Base-by-base conservation (phyloP, 2,888 invertebrate genomes). In the Mimas tiliae region DNA sequence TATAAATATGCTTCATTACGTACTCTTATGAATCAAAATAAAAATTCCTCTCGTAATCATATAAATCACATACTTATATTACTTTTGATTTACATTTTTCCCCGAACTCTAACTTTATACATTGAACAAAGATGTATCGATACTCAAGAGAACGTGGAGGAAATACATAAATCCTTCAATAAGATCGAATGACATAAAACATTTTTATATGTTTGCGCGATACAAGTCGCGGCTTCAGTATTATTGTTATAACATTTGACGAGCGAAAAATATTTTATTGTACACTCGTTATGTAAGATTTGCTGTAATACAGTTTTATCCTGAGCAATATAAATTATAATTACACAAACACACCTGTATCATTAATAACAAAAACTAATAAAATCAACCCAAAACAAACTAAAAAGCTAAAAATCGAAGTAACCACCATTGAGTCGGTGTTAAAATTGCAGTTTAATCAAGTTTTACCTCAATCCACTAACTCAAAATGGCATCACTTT, bases 111-210 rank as follows among this genome's bases (percentile, higher is more conserved):
- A 55, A 55, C 38, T 58, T 58, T 58, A 38, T 58, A 58, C 55
- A 12, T 33, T 4, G 14, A 52, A 53, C 33, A 38, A 58, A 34
- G 38, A 58, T 38, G 34, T n/a, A 58, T 58, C 38, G 38, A 8
- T 19, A 38, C 38, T 38, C 55, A 19, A 3, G 38, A 8, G 16
- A 38, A 16, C 11, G 16, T 4, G 50, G 50, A 14, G 8, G 1
- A 50, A 50, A 48, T 7, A 19, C 38, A 58, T 58, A 58, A 58
- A 58, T 58, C 55, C 55, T 58, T 19, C 55, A 58, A 58, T 58
- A 8, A 58, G 38, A 58, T 58, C 38, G 11, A 16, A 38, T 58
- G 16, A 58, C 55, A 38, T 52, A 52, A 52, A 52, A 52, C 27
- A 52, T 58, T 38, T 52, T 53, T 53, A 53, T 53, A 19, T 38